phyloP scores from a whole-genome alignment of 2,888 invertebrate genomes.

The Polydrusus pterygomalis region DNA sequence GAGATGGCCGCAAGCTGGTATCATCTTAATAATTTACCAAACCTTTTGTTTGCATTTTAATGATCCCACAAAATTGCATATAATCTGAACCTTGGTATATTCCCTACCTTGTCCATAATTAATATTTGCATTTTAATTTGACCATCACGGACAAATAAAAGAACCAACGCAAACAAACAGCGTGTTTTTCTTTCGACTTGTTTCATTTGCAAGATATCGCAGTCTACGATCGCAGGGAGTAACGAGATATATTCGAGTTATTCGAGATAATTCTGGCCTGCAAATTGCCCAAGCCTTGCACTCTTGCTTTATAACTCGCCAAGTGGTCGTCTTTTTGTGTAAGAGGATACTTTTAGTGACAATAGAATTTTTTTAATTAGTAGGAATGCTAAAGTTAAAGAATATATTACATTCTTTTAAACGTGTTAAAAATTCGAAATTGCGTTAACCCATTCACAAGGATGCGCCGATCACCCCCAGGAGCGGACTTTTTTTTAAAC shows the following conservation, averaged over 20 bases:
- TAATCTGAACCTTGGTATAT: constrained; percentile 38
- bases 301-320: constrained; percentile 51
- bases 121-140: constrained; percentile 62
- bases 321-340: constrained; percentile 33
- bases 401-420: no score
- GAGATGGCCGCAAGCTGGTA: constrained; percentile 39
- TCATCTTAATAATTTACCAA: constrained; percentile 54
- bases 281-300: constrained; percentile 62
- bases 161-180: constrained; percentile 56
- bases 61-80: constrained; percentile 42
- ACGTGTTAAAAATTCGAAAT: no score
- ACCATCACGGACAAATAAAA: constrained; percentile 51
- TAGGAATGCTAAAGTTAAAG: no score
- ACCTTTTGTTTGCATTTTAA: constrained; percentile 54
- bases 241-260: constrained; percentile 63
- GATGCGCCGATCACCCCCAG: no score
- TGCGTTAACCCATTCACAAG: no score
- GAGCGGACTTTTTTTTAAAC: no score
- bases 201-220: constrained; percentile 62
- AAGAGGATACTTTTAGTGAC: constrained; percentile 5
- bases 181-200: constrained; percentile 59
- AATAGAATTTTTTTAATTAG: background rate
- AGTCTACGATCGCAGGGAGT: constrained; percentile 60
- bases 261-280: constrained; percentile 62
- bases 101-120: constrained; percentile 56